Conservation (phyloP, 2,888 invertebrate species). For the Cerastoderma edule region DNA sequence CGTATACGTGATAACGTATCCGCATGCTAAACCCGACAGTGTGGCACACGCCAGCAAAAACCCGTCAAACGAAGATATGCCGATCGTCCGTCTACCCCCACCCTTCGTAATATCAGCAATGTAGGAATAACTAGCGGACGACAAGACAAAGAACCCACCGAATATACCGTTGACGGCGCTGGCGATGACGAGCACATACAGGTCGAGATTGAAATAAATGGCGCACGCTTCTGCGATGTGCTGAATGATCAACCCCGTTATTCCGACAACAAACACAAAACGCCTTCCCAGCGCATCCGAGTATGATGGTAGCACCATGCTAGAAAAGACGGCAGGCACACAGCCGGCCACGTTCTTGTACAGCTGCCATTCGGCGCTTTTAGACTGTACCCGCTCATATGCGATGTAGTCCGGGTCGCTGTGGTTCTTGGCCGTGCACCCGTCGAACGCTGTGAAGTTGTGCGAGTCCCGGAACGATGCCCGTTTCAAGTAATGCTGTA, state of each 20-base stretch:
- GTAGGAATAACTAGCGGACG: not conserved
- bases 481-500: not conserved
- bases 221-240: not conserved
- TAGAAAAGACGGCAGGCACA: not conserved
- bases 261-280: not conserved
- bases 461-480: not conserved
- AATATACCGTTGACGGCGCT: not conserved
- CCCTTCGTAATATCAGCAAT: conserved; percentile 1
- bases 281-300: not conserved
- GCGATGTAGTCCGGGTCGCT: not conserved
- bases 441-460: not conserved
- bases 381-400: not conserved
- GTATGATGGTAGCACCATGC: conserved; percentile 2
- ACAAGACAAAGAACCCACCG: not conserved
- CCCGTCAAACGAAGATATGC: not conserved
- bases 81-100: not conserved
- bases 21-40: not conserved
- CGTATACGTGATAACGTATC: not conserved
- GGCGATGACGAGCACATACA: not conserved
- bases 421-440: not conserved
- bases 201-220: not conserved
- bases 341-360: not conserved
- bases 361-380: not conserved
- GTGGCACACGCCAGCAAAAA: not conserved
- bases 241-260: not conserved